Evolutionary conservation across 2,113 vertebrate genomes (phyloP), one percentile per base, ranked within the genome.

Genomic region (Pseudois nayaur): DNA sequence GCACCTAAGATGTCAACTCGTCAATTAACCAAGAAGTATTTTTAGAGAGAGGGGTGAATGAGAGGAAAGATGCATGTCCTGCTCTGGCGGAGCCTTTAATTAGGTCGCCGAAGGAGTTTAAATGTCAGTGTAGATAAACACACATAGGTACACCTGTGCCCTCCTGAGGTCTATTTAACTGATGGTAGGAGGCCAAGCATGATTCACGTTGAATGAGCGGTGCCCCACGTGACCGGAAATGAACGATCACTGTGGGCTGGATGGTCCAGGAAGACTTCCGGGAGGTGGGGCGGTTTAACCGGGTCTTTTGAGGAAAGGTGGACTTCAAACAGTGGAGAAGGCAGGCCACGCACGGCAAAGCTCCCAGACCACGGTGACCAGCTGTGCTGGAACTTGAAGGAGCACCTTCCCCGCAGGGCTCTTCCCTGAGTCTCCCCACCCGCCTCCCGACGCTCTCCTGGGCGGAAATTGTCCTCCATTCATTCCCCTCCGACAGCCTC

Each of bases 21-120:
- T 67, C 43, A 36, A 94, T 92, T 92, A 94, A 90, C 62, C 84
- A 43, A 85, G 91, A 95, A 87, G 48, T 82, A 74, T 67, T 94
- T 94, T 92, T 87, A 94, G 62, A 82, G 43, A 82, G 27, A n/a
- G 52, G 91, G 62, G 62, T 54, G 93, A 79, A 87, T 81, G 85
- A 59, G 71, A 94, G 81, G 67, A 82, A 92, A 90, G 78, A 96
- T 0, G 23, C 15, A 10, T 11, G 54, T 97, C 81, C 84, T 92
- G 82, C 87, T 86, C 60, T 36, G 52, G 45, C 27, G 10, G 60
- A 91, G 13, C 9, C 10, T 45, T 40, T 14, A 57, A 62, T 40
- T 25, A 54, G 71, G 87, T 76, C 43, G 74, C 62, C n/a, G 57
- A 92, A 48, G 78, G 48, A 15, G 29, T 23, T 95, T 45, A 29